Evolutionary conservation across 2,888 invertebrate genomes (phyloP), one percentile per base, ranked within the genome.

Genomic region (Caenorhabditis sinica): DNA sequence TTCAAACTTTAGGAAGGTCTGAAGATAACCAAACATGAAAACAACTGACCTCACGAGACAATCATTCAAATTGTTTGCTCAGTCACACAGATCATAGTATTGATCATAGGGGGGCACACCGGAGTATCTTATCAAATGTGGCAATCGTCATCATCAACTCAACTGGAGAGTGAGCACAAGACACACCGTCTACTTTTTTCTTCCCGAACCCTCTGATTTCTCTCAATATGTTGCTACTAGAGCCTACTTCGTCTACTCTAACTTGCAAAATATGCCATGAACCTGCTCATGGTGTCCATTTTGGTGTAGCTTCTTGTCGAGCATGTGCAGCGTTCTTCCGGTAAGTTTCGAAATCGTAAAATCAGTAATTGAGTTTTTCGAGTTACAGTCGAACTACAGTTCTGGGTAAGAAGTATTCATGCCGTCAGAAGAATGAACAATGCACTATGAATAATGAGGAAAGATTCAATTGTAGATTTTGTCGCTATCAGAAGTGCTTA

Each of bases 251-350:
- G 5, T 80, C 72, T 20, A 65, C 53, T 56, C 25, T 72, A 17
- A 56, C 60, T 15, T 87, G 87, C 36, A 66, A 76, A 49, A 53
- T 87, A 25, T 87, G 87, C 36, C 65, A 45, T 33, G 80, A 86
- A 20, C 74, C 75, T 5, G 84, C 82, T 6, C 87, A 87, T 56
- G 87, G 87, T 3, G 68, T 84, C 25, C 87, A 87, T 68, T 87
- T 87, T 56, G 87, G 87, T 25, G 86, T 87, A 0, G 45, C 79
- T 23, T 84, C 86, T 5, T 87, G 87, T 56, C 63, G 87, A 43
- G 87, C 87, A 5, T 87, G 87, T 73, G 87, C 87, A 20, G 87
- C 87, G 0, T 87, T 87, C 30, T 87, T 87, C 23, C 30, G 87
- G 87, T 87, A 2, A 23, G 58, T 51, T 45, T 17, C n/a, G 40